phyloP scores from a whole-genome alignment of 2,797 vertebrate genomes.

The Valencia hispanica region DNA sequence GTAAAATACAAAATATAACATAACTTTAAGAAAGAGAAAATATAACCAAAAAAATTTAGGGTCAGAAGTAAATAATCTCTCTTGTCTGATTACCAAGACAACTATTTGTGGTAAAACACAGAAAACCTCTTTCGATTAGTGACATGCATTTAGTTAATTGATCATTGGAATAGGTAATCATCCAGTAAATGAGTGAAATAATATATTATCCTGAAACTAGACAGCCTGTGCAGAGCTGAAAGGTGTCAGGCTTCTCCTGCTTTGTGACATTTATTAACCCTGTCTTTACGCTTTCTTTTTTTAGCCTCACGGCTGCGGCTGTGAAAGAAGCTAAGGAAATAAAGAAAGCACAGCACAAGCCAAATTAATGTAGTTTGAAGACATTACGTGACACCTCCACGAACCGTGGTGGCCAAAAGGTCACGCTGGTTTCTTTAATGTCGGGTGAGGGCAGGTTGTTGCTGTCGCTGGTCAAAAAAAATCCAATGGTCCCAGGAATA shows the following conservation, averaged over 20 bases:
- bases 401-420: neutral
- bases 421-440: neutral
- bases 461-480: neutral
- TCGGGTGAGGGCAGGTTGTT: neutral
- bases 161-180: neutral
- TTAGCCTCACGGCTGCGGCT: neutral
- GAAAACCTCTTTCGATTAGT: neutral
- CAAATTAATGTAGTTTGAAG: conserved; percentile 18
- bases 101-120: too few species aligned
- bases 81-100: neutral
- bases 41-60: neutral
- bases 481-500: neutral
- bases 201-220: conserved; percentile 2
- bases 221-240: conserved; percentile 2
- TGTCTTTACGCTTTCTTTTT: conserved; percentile 2
- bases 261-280: conserved; percentile 43
- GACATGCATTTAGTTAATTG: neutral
- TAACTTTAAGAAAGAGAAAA: neutral
- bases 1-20: neutral
- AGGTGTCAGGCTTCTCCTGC: neutral
- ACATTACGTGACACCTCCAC: neutral
- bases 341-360: conserved; percentile 5
- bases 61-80: neutral
- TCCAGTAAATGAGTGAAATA: neutral
- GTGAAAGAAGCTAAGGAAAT: conserved; percentile 3